Evolutionary conservation across 2,888 invertebrate species (phyloP).

Genomic region (Watsonalla binaria): DNA sequence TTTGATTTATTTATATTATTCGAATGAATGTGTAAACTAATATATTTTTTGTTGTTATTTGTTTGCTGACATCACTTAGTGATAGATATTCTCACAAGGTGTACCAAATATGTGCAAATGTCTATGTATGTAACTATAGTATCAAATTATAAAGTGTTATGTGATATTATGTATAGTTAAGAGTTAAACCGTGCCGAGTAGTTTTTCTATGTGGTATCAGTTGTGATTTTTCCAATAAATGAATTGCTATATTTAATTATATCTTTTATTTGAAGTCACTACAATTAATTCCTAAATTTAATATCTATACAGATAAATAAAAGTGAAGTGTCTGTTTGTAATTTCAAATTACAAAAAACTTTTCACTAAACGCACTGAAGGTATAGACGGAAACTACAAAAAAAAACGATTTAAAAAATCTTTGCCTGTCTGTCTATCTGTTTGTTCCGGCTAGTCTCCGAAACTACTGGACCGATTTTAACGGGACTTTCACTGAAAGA

Average conservation of each 20-base stretch:
- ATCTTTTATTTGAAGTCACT: slow-evolving; percentile 1
- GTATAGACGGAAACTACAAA: too few species aligned
- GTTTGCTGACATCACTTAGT: slow-evolving; percentile 46
- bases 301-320: too few species aligned
- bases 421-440: too few species aligned
- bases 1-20: slow-evolving; percentile 9
- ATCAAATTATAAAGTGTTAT: slow-evolving; percentile 75
- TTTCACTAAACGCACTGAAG: too few species aligned
- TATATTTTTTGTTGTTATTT: slow-evolving; percentile 32
- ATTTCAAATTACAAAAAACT: too few species aligned
- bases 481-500: too few species aligned
- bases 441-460: too few species aligned
- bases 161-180: slow-evolving; percentile 77
- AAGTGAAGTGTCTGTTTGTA: too few species aligned
- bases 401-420: too few species aligned
- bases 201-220: slow-evolving; percentile 79
- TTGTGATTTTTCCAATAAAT: slow-evolving; percentile 77
- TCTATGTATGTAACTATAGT: slow-evolving; percentile 63
- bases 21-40: slow-evolving; percentile 15
- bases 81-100: slow-evolving; percentile 47
- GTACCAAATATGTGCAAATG: slow-evolving; percentile 57
- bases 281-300: too few species aligned
- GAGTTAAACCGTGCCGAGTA: slow-evolving; percentile 79
- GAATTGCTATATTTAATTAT: slow-evolving; percentile 57
- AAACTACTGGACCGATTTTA: too few species aligned